These are phyloP conservation scores for Platyscapa corneri DNA, from an alignment of 1,140 invertebrate species.

Conservation along the genomic window DNA sequence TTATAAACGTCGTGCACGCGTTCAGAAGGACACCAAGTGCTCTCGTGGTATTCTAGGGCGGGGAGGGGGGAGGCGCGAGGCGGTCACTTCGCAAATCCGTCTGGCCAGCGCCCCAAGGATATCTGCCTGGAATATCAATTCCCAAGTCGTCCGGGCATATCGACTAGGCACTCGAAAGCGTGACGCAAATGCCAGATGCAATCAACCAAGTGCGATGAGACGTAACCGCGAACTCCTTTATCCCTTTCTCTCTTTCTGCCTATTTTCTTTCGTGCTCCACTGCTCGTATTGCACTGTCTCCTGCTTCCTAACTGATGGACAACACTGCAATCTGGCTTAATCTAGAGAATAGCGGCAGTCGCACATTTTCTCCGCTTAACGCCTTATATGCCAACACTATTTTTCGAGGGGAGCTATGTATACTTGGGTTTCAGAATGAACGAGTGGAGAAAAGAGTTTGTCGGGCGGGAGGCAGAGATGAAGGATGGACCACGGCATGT, in stretches of 20 bases:
- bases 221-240: slow-evolving; percentile 17
- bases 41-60: no score
- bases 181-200: slow-evolving; percentile 76
- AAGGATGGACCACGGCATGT: slow-evolving; percentile 32
- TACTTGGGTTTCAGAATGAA: neutral
- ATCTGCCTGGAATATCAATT: slow-evolving; percentile 71
- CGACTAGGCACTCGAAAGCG: slow-evolving; percentile 73
- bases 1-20: slow-evolving; percentile 60
- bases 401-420: neutral
- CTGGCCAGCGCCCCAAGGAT: slow-evolving; percentile 63
- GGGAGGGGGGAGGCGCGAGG: no score
- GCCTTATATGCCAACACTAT: neutral
- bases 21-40: no score
- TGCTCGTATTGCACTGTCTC: neutral
- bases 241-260: neutral
- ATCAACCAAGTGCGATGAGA: slow-evolving; percentile 65
- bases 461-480: neutral
- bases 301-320: slow-evolving; percentile 19
- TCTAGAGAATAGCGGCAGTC: slow-evolving; percentile 46
- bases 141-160: slow-evolving; percentile 72
- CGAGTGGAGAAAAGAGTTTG: slow-evolving; percentile 12
- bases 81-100: slow-evolving; percentile 73
- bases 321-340: slow-evolving; percentile 69
- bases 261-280: neutral
- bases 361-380: slow-evolving; percentile 27